Base-by-base conservation (phyloP, 2,888 invertebrate species). In the Hyposoter dolosus region DNA sequence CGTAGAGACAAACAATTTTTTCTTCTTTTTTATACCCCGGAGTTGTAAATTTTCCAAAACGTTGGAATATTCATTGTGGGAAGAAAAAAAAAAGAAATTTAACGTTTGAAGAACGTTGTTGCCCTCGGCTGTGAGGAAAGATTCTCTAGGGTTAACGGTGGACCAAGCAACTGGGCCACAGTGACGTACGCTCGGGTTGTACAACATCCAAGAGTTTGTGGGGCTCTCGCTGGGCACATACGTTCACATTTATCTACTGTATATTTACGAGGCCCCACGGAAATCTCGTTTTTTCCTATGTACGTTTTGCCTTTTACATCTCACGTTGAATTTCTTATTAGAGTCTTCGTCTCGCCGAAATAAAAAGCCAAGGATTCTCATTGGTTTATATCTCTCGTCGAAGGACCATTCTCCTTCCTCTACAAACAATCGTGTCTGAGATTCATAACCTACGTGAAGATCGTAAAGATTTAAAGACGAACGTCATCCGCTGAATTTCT, bases 251-350 rank as follows among this genome's bases (percentile, higher is more conserved):
- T 56, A 69, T 69, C 17, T 17, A 10, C 19, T 69, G 60, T 66
- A 65, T 66, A 53, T 83, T 78, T 79, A 75, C 83, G 79, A 79
- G 69, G 32, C 65, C 53, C 72, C 69, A 45, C 75, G 63, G 68
- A 74, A 83, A 83, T 75, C 83, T 60, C 50, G 47, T 75, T 83
- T 78, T 74, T 68, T 23, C 40, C 45, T 56, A 23, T 23, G 60
- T 60, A 45, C 63, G 65, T 53, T 63, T 56, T 10, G 23, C 19
- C 17, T 75, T 79, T 79, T 75, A 75, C 75, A 75, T 75, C 40
- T 32, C 60, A 40, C 68, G 47, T 79, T 83, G 68, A 72, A 79
- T 63, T 68, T 63, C 68, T 79, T 63, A 75, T 69, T 40, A 19
- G 40, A 35, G 68, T 43, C 43, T 47, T 74, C 69, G 32, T 78